Evolutionary conservation across 2,797 vertebrate genomes (phyloP).

Genomic region (Vireo griseus): DNA sequence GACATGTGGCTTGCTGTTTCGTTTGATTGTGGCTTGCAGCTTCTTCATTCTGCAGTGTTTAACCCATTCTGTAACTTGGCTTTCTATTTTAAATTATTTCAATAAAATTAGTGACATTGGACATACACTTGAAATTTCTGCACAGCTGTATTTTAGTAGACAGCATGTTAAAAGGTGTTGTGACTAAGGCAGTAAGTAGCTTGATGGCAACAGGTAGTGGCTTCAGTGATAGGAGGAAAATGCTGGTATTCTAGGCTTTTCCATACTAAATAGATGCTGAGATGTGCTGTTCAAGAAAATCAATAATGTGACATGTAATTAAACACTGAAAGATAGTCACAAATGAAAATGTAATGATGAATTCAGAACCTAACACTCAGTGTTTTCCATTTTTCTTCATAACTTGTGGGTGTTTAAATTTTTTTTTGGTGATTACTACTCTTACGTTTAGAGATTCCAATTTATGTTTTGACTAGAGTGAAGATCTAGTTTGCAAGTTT

Average conservation of each 20-base stretch:
- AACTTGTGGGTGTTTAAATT: neutral
- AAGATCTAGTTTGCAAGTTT: neutral
- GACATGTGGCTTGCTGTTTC: neutral
- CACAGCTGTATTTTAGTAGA: neutral
- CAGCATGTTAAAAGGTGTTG: neutral
- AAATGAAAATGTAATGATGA: neutral
- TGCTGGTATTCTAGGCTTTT: neutral
- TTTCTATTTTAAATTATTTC: neutral
- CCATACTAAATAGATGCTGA: neutral
- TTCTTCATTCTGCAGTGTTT: neutral
- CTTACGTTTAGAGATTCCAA: neutral
- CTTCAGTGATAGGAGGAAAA: neutral
- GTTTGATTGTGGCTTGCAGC: slow-evolving; percentile 6
- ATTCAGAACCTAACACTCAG: neutral
- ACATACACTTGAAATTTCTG: neutral
- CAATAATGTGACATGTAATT: neutral
- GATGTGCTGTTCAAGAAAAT: neutral
- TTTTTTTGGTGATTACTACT: neutral
- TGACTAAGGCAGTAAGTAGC: neutral
- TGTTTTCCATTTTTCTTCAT: neutral
- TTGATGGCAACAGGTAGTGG: neutral
- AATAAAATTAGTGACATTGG: neutral
- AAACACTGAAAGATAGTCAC: neutral
- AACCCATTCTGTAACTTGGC: neutral
- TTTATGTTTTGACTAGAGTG: neutral